Base-by-base conservation (phyloP, 35 echinoderm and acorn worm species). In the Ophiothrix spiculata region DNA sequence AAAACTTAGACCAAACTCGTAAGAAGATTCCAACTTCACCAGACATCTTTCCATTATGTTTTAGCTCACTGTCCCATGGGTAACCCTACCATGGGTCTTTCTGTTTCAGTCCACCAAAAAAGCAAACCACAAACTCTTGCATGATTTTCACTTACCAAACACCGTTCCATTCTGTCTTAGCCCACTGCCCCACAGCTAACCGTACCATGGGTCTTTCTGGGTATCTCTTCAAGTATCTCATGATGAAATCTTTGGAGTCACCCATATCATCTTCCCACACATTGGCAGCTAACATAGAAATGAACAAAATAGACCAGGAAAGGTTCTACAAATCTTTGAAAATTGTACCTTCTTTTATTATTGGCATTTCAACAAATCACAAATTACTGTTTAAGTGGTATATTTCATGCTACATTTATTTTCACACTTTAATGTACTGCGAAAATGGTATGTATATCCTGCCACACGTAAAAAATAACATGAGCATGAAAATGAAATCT, bases 221-320 rank as follows among this genome's bases (percentile, higher is more conserved):
- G 87, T 97, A 97, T 25, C 87, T 89, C 15, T 97, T 91, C 21
- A 97, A 75, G 38, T 97, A 97, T 31, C 93, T 88, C 35, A 90
- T 85, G 35, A 98, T 93, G 64, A 98, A 98, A 45, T 98, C 88
- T 19, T 74, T 85, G 16, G 80, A 85, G 54, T 87, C 56, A 13
- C 84, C 85, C 32, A 88, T 84, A 16, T 91, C 89, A 83, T 98
- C 95, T 37, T 93, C 92, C 95, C 95, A 98, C 32, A 98, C 95
- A 87, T 91, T 85, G 19, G 87, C 75, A 75, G 83, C 92, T 94
- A 37, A 76, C 91, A 80, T 64, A 93, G n/a, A n/a, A n/a, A n/a
- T n/a, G n/a, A n/a, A n/a, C n/a, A n/a, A n/a, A n/a, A n/a, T n/a
- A n/a, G n/a, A n/a, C n/a, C n/a, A n/a, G n/a, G n/a, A n/a, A n/a